These are phyloP conservation scores for Colossoma macropomum DNA, from an alignment of 2,113 vertebrate species.

Conservation along the genomic window DNA sequence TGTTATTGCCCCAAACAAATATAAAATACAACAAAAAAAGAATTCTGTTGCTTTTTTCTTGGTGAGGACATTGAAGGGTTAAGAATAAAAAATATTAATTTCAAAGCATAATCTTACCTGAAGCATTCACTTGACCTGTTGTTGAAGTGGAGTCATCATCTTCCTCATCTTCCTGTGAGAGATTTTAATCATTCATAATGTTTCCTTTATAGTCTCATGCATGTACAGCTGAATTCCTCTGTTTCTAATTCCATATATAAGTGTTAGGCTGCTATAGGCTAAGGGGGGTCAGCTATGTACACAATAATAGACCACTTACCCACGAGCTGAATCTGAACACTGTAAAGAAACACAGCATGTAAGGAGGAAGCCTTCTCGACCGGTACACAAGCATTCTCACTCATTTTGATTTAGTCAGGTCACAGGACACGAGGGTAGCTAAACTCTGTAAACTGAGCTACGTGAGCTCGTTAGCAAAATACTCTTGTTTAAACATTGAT, in stretches of 20 bases:
- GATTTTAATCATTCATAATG: not conserved
- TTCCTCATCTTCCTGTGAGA: not conserved
- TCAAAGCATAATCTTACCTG: not conserved
- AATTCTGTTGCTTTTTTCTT: too few relatives aligned
- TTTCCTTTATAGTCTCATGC: too few relatives aligned
- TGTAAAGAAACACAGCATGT: not conserved
- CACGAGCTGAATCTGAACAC: not conserved
- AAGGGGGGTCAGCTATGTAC: too few relatives aligned
- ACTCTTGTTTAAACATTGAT: not conserved
- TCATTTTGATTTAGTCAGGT: not conserved
- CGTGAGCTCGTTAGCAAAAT: not conserved
- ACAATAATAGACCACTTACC: not conserved
- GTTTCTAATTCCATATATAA: too few relatives aligned
- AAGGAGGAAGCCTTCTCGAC: too few relatives aligned
- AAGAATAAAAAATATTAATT: not conserved
- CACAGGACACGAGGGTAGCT: too few relatives aligned
- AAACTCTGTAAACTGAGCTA: too few relatives aligned
- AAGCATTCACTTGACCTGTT: not conserved
- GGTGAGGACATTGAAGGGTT: too few relatives aligned
- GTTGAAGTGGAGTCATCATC: not conserved
- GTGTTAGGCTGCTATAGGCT: not conserved
- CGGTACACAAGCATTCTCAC: not conserved
- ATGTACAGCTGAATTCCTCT: too few relatives aligned
- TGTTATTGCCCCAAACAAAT: too few relatives aligned
- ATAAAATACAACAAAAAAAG: too few relatives aligned